These are phyloP conservation scores for Drosophila teissieri DNA, from an alignment of 1,140 invertebrate genomes.

Conservation along the genomic window DNA sequence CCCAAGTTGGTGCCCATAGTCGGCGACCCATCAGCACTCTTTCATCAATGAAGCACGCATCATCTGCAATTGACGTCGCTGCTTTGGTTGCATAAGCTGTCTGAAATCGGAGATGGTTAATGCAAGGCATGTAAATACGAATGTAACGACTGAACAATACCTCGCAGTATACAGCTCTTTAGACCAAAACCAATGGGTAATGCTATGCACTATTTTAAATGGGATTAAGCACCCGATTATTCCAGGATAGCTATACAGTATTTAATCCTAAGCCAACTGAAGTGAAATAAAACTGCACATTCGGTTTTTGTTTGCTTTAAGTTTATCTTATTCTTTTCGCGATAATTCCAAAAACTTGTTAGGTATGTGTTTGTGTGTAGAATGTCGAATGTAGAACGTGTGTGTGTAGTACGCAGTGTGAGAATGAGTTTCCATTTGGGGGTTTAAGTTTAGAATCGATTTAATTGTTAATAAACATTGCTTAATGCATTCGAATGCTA, in stretches of 20 bases:
- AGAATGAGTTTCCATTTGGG: constrained; percentile 13
- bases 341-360: constrained; percentile 47
- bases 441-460: constrained; percentile 23
- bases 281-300: constrained; percentile 13
- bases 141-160: neutral
- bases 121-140: neutral
- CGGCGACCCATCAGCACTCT: too few species aligned
- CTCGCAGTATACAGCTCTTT: neutral
- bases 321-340: constrained; percentile 27
- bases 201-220: neutral
- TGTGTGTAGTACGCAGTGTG: too few species aligned
- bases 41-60: too few species aligned
- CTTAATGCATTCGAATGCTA: constrained; percentile 57
- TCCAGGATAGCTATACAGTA: neutral
- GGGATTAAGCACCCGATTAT: too few species aligned
- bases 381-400: constrained; percentile 1
- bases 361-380: constrained; percentile 16
- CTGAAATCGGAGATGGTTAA: constrained; percentile 12
- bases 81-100: neutral
- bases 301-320: constrained; percentile 14
- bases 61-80: too few species aligned
- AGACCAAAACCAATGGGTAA: too few species aligned
- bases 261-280: neutral
- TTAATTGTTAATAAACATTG: constrained; percentile 52
- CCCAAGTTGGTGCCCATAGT: neutral